A percentile compares a stretch with the other conserved stretches of the same genome.
Evolutionary conservation across 1,140 invertebrate species (phyloP).

Genomic region (Drosophila murphyi): DNA sequence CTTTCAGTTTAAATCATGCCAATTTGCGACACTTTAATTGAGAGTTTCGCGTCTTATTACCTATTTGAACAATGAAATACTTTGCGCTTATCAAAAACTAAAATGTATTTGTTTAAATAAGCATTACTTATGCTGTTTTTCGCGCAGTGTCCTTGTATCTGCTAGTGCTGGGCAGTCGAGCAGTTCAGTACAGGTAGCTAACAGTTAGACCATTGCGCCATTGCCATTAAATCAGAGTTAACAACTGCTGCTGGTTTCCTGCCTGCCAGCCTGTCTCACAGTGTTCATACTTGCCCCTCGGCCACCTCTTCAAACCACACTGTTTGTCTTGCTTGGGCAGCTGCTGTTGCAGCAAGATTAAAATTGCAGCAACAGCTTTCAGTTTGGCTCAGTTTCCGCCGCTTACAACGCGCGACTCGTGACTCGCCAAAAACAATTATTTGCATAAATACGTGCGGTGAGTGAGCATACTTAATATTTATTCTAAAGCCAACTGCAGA

Average conservation of each 20-base stretch:
- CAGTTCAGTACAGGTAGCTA: slow-evolving; percentile 29
- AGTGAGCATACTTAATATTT: slow-evolving; percentile 61
- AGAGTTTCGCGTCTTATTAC: too few relatives aligned
- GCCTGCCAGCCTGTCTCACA: slow-evolving; percentile 12
- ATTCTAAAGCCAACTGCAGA: slow-evolving; percentile 65
- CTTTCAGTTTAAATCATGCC: too few relatives aligned
- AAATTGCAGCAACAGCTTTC: slow-evolving; percentile 70
- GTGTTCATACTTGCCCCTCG: not conserved
- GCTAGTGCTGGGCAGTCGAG: slow-evolving; percentile 10
- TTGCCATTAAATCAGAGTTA: slow-evolving; percentile 81
- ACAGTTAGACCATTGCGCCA: slow-evolving; percentile 29
- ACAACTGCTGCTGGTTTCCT: slow-evolving; percentile 72
- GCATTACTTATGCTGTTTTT: not conserved
- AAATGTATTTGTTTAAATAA: too few relatives aligned
- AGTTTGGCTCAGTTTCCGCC: slow-evolving; percentile 52
- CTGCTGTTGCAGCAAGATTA: slow-evolving; percentile 45
- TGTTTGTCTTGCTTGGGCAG: slow-evolving; percentile 43
- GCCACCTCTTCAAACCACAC: not conserved
- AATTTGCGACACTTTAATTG: too few relatives aligned
- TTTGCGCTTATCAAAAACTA: too few relatives aligned
- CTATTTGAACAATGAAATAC: too few relatives aligned
- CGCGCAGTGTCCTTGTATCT: not conserved
- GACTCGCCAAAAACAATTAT: slow-evolving; percentile 77
- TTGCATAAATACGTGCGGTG: slow-evolving; percentile 60
- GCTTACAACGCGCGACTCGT: slow-evolving; percentile 40